Conservation (phyloP, 2,113 vertebrate genomes). For the Chionis minor region DNA sequence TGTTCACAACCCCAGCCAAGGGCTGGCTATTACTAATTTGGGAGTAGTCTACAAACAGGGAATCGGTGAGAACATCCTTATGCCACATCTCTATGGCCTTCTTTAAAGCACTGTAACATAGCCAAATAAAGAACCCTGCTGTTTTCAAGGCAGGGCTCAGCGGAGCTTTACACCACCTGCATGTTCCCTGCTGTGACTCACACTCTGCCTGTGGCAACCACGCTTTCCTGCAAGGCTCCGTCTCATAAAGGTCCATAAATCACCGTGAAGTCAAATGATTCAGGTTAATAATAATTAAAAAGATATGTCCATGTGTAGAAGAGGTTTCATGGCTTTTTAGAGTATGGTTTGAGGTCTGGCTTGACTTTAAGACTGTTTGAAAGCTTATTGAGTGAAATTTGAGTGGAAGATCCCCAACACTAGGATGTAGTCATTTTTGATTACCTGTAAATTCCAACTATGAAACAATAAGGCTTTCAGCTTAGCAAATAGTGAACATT, state of each 20-base stretch:
- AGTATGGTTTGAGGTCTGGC: not conserved
- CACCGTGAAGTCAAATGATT: not conserved
- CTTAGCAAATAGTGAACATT: constrained; percentile 49
- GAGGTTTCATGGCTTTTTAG: not conserved
- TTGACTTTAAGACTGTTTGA: constrained; percentile 29
- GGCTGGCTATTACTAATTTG: not conserved
- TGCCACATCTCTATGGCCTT: not conserved
- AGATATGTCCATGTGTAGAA: not conserved
- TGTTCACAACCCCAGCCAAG: fast-evolving
- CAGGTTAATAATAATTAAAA: constrained; percentile 16
- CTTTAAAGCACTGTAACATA: fast-evolving
- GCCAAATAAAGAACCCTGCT: not conserved
- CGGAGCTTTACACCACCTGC: not conserved
- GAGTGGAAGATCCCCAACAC: constrained; percentile 33
- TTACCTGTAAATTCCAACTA: constrained; percentile 44
- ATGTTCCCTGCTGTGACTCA: not conserved
- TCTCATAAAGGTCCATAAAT: constrained; percentile 5
- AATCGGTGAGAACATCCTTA: not conserved
- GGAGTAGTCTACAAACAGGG: not conserved
- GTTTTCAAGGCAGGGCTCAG: not conserved
- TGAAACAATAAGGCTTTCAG: constrained; percentile 35
- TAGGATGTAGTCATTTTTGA: constrained; percentile 32
- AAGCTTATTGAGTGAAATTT: constrained; percentile 44
- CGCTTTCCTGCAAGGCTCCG: not conserved
- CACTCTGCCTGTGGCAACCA: not conserved